Base-by-base conservation (phyloP, 1,140 invertebrate genomes). In the Drosophila chauvacae region DNA sequence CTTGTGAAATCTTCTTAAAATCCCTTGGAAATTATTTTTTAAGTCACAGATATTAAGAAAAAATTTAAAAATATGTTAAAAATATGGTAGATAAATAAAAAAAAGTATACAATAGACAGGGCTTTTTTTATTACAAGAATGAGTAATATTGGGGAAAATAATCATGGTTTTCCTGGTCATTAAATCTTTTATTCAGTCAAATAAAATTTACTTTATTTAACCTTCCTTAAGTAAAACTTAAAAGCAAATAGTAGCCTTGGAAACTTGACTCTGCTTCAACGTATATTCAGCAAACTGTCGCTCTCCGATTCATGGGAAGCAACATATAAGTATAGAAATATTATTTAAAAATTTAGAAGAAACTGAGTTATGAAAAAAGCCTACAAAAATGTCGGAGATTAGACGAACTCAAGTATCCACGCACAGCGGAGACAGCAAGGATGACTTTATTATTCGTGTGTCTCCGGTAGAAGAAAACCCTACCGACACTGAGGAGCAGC, bases 1-100 rank as follows among this genome's bases (percentile, higher is more conserved):
- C n/a, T 63, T 68, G 16, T 73, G 48, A 82, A 64, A 59, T 23
- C 20, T 7, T 33, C 30, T 44, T 69, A 16, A 26, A 16, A 51
- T 20, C 35, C n/a, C 7, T 18, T 37, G 14, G 33, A 78, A 64
- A 62, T 39, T 26, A 6, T 60, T 74, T 7, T 73, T 66, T 51
- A 59, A n/a, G 7, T 18, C 10, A 45, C 23, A 44, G 44, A 71
- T 53, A 51, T 7, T 11, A 4, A 28, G 20, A 48, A 65, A 56
- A 58, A 56, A 50, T 9, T 20, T 23, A 42, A 58, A 77, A 70
- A 62, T 50, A 70, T 56, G 55, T 41, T 60, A 4, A 11, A 4
- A 35, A 35, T 35, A 35, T 35, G 2, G 16, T 18, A 47, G 33
- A 58, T 47, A 60, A 35, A 30, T 20, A 10, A 47, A 47, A 47